phyloP scores from a whole-genome alignment of 2,888 invertebrate species.

The Drosophila dives region DNA sequence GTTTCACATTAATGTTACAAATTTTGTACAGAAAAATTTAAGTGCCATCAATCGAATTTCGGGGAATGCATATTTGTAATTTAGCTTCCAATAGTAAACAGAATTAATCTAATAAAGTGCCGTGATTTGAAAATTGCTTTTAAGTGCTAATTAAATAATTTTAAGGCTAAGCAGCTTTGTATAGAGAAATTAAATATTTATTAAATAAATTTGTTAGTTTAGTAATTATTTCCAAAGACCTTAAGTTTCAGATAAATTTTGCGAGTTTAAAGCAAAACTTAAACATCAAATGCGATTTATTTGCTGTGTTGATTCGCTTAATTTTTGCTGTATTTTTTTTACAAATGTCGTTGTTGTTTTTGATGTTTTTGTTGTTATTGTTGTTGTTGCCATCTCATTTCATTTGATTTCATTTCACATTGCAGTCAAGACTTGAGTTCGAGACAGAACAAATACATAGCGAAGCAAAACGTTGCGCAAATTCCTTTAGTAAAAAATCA shows the following conservation, averaged over 20 bases:
- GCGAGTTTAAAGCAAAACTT: conserved; percentile 21
- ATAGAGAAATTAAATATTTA: not conserved
- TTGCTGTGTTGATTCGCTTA: conserved; percentile 18
- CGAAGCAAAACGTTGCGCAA: conserved; percentile 56
- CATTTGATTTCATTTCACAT: conserved; percentile 56
- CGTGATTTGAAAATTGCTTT: not conserved
- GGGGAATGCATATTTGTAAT: too few relatives aligned
- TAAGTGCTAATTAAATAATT: not conserved
- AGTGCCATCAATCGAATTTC: too few relatives aligned
- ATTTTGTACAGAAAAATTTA: too few relatives aligned
- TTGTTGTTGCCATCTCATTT: conserved; percentile 38
- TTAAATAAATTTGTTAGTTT: not conserved
- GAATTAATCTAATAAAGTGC: not conserved
- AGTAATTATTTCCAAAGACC: not conserved
- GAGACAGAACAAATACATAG: conserved; percentile 65
- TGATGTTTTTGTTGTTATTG: conserved; percentile 16
- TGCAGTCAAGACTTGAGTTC: conserved; percentile 42
- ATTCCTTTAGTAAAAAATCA: conserved; percentile 73
- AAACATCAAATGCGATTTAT: conserved; percentile 47
- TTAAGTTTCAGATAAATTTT: conserved; percentile 5
- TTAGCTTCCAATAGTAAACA: not conserved
- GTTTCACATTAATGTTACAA: too few relatives aligned
- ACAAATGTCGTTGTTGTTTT: not conserved
- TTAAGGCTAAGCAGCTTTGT: not conserved
- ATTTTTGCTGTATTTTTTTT: conserved; percentile 10